Conservation (phyloP, 2,113 vertebrate species). For the Danio rerio region DNA sequence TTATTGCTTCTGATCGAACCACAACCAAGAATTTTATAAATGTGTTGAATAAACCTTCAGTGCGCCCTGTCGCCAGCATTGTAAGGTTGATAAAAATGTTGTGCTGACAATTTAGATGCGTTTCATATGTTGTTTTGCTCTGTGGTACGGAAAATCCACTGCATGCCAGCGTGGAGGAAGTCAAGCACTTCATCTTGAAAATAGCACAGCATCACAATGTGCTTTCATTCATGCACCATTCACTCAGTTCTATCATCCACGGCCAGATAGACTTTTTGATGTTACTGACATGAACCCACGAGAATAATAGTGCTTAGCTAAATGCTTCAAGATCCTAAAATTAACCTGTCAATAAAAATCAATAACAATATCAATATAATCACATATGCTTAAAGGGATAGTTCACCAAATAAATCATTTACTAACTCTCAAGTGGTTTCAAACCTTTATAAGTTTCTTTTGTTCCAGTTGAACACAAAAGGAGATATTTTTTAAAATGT, state of each 20-base stretch:
- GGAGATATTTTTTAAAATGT: too few species aligned
- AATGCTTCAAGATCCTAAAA: neutral
- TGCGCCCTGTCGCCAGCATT: neutral
- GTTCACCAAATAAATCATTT: too few species aligned
- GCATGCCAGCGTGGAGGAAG: conserved; percentile 4
- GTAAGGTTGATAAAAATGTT: neutral
- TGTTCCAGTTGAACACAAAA: too few species aligned
- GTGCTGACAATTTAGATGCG: conserved; percentile 6
- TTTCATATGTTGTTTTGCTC: conserved; percentile 33
- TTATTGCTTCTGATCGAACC: conserved; percentile 1
- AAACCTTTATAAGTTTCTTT: too few species aligned
- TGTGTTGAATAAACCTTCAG: neutral
- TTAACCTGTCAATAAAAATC: neutral
- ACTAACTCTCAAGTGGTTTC: too few species aligned
- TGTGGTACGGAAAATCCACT: conserved; percentile 22
- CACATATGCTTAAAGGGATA: neutral
- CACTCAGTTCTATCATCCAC: neutral
- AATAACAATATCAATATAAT: neutral
- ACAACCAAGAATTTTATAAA: conserved; percentile 2
- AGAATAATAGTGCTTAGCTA: neutral
- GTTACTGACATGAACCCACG: neutral
- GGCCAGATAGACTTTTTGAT: neutral
- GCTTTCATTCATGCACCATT: neutral
- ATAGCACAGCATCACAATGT: neutral
- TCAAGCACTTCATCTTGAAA: neutral